These are phyloP conservation scores for Bostrychus sinensis DNA, from an alignment of 2,113 vertebrate species.

Conservation along the genomic window DNA sequence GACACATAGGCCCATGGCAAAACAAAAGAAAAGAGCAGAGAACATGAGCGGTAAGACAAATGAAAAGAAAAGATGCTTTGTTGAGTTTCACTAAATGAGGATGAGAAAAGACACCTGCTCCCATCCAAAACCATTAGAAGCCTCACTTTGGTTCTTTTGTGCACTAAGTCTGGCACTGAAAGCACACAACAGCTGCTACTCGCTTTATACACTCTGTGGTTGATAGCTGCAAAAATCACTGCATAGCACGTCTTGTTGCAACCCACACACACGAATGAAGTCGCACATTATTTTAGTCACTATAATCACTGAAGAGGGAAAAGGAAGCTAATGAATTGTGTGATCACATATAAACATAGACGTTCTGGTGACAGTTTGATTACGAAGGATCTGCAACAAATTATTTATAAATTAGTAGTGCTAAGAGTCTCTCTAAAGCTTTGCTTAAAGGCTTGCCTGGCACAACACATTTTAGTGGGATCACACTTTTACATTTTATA, in stretches of 20 bases:
- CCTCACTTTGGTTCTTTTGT: slow-evolving; percentile 25
- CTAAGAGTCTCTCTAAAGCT: not conserved
- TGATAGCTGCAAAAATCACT: slow-evolving; percentile 24
- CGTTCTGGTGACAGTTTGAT: slow-evolving; percentile 1
- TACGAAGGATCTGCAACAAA: not conserved
- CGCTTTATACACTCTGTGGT: slow-evolving; percentile 35
- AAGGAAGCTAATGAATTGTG: not conserved
- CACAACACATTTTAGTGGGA: not conserved
- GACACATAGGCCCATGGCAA: slow-evolving; percentile 26
- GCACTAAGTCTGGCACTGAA: slow-evolving; percentile 45
- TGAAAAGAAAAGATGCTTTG: slow-evolving; percentile 5
- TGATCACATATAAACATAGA: slow-evolving; percentile 1
- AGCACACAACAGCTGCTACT: slow-evolving; percentile 45
- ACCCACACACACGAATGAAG: slow-evolving; percentile 2
- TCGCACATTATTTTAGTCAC: not conserved
- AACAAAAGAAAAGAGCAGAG: slow-evolving; percentile 17
- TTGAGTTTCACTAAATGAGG: slow-evolving; percentile 21
- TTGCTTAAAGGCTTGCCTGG: not conserved
- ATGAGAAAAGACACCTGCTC: slow-evolving; percentile 25
- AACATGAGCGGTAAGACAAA: slow-evolving; percentile 35
- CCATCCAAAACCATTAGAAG: not conserved
- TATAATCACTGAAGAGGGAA: slow-evolving; percentile 5
- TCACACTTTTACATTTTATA: no score
- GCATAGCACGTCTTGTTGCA: not conserved
- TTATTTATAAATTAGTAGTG: not conserved